Evolutionary conservation across 1,140 invertebrate genomes (phyloP), one percentile per base, ranked within the genome.

Genomic region (Apocrypta bakeri): DNA sequence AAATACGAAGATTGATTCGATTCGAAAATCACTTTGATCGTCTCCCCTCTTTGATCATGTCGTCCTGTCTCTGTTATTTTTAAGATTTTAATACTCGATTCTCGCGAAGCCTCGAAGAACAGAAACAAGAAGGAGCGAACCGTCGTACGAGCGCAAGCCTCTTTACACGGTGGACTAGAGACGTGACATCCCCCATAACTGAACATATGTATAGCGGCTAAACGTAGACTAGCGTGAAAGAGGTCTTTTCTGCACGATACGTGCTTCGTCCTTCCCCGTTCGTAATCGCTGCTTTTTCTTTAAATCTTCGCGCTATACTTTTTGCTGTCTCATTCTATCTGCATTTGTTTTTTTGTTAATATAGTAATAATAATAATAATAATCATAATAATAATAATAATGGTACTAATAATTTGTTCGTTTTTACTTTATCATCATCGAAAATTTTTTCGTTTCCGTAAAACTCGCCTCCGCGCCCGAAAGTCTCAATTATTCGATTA

Each of bases 151-250:
- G n/a, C 68, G 27, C 48, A 48, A 72, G 29, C 40, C 42, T 80
- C 75, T 84, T 81, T 86, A 40, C 84, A 85, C 80, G 76, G 66
- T 83, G 84, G 85, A 85, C 85, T 85, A 85, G 82, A 86, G 81
- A 82, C 82, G 79, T 78, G 7, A 21, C 56, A 82, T 79, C 69
- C 73, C 27, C 63, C 29, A 61, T 63, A 17, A 21, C n/a, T 56
- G 48, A 56, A 56, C n/a, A n/a, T 2, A 56, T 6, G n/a, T 56
- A 7, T 7, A n/a, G 48, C 42, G 63, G 48, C 29, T 82, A 61
- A 82, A 77, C 29, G 29, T 82, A 64, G 73, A 82, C 81, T 82
- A 82, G 73, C 37, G 74, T 76, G 72, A 76, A 82, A 82, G 72
- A 77, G 40, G 40, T 24, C 63, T 79, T 74, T 33, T 37, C 77